Base-by-base conservation (phyloP, 2,888 invertebrate species). In the Plebejus anna region DNA sequence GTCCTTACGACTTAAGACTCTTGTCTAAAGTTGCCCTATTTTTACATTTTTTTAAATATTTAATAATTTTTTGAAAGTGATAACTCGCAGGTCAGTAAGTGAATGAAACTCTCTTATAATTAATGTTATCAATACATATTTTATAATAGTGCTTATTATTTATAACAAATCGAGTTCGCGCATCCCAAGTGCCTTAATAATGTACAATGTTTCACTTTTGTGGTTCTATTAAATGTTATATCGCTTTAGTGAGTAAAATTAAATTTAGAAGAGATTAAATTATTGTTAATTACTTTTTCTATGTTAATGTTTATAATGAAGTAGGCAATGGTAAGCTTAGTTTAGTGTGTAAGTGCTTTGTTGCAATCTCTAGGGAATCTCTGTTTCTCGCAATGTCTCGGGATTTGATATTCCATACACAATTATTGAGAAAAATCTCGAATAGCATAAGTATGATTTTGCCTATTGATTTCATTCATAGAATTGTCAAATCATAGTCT, bases 181-280 rank as follows among this genome's bases (percentile, higher is more conserved):
- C 93, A 92, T 90, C 90, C 85, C 88, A 90, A 89, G 93, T 93
- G 93, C 93, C 92, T 93, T 93, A 90, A 87, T 88, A 88, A 87
- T 92, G 92, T 92, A 92, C 91, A 91, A 92, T 90, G 85, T 89
- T 87, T 87, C 84, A 87, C 86, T 84, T 85, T 87, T 85, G 87
- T 89, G 93, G 90, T 92, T 90, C 90, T 92, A 89, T 90, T 85
- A 87, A 85, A 86, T 92, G 91, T 92, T 92, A 90, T 84, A 88
- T 80, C 88, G 89, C 89, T 91, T 55, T 72, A 72, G 72, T 86
- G 83, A 87, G 87, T 86, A 88, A 90, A 89, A 89, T 88, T 89
- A 90, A 89, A 89, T 87, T 87, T 90, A 90, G 90, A 90, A 87
- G 91, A 93, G 92, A 93, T 92, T 93, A 93, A 93, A 92, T 92